A percentile compares a stretch with the other conserved stretches of the same genome.
These are phyloP conservation scores for Erebia palarica DNA, from an alignment of 2,888 invertebrate species.

Conservation along the genomic window DNA sequence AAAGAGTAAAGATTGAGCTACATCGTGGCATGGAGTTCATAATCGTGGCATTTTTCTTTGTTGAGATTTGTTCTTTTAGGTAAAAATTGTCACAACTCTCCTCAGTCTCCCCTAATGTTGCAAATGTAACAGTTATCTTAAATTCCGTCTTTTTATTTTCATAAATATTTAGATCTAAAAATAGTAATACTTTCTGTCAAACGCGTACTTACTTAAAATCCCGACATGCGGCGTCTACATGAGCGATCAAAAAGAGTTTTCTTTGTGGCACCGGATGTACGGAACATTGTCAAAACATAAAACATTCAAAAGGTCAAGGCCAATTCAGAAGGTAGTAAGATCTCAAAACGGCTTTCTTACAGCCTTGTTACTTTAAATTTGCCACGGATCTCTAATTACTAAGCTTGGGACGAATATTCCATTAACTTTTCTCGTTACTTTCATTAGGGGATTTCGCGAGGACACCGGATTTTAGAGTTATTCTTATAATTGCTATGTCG, in stretches of 20 bases:
- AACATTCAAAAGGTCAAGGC: slow-evolving; percentile 21
- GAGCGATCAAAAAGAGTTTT: slow-evolving; percentile 17
- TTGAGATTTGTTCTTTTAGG: too few relatives aligned
- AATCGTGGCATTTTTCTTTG: too few relatives aligned
- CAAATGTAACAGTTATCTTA: too few relatives aligned
- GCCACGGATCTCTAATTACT: slow-evolving; percentile 33
- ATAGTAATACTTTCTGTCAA: background rate
- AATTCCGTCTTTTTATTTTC: too few relatives aligned
- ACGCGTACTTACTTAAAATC: background rate
- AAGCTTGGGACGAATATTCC: slow-evolving; percentile 36
- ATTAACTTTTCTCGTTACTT: slow-evolving; percentile 58
- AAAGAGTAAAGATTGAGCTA: too few relatives aligned
- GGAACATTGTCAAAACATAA: too few relatives aligned
- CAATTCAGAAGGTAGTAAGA: background rate
- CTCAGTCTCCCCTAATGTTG: too few relatives aligned
- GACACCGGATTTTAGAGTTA: slow-evolving; percentile 23
- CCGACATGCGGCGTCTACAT: slow-evolving; percentile 3
- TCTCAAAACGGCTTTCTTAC: slow-evolving; percentile 21
- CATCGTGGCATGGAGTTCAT: too few relatives aligned
- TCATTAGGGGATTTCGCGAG: slow-evolving; percentile 44
- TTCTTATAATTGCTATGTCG: slow-evolving; percentile 14
- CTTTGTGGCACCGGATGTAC: slow-evolving; percentile 1
- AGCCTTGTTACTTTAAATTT: slow-evolving; percentile 20
- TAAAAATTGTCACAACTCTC: too few relatives aligned
- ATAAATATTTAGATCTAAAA: background rate